Evolutionary conservation across 2,113 vertebrate species (phyloP).

Genomic region (Notechis scutatus): DNA sequence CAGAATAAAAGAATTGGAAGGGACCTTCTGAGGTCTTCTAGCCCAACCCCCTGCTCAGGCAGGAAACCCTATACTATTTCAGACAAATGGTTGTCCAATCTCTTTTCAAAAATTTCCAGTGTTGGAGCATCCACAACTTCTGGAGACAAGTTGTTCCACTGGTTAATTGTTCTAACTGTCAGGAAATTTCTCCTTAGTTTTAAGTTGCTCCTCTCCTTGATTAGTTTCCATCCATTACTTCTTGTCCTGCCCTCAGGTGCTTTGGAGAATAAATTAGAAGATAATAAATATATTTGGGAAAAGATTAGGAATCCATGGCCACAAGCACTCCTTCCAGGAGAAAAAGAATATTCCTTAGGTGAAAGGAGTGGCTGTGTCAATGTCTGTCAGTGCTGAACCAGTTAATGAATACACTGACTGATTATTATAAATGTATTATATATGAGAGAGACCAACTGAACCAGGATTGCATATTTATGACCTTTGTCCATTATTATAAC

Average conservation of each 20-base stretch:
- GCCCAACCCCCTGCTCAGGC: not conserved
- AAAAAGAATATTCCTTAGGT: not conserved
- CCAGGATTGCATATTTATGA: not conserved
- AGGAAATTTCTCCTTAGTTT: not conserved
- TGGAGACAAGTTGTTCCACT: no score
- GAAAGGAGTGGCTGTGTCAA: not conserved
- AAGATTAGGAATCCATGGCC: not conserved
- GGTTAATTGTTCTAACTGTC: no score
- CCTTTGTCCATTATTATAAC: not conserved
- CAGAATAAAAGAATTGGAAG: not conserved
- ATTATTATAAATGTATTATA: not conserved
- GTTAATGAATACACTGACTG: not conserved
- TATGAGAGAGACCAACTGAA: not conserved
- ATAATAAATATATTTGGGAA: not conserved
- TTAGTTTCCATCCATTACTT: not conserved
- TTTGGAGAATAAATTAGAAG: not conserved
- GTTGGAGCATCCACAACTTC: not conserved
- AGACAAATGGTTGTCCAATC: not conserved
- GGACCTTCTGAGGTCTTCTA: not conserved
- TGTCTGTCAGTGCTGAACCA: no score
- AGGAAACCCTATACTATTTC: not conserved
- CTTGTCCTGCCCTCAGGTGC: not conserved
- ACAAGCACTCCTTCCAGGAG: not conserved
- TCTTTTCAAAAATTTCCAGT: not conserved
- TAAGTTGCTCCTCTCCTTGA: not conserved